Conservation (phyloP, 2,888 invertebrate genomes). For the Hypomecis atomaria region DNA sequence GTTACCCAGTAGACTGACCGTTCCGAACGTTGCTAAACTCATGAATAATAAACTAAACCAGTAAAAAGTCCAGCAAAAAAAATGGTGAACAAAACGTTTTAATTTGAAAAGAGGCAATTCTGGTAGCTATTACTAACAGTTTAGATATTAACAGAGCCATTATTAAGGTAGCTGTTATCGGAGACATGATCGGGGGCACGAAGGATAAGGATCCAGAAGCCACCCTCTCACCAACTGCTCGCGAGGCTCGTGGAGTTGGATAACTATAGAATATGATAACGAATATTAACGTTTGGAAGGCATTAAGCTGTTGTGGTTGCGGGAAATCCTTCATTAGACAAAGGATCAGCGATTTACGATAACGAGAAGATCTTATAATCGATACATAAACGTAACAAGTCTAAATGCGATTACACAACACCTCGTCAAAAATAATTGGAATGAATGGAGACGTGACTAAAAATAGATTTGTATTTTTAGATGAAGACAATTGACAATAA, state of each 20-base stretch:
- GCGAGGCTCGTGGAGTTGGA: slow-evolving; percentile 40
- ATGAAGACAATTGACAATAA: not conserved
- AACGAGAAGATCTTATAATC: slow-evolving; percentile 30
- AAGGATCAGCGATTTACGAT: slow-evolving; percentile 33
- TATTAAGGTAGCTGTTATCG: slow-evolving; percentile 57
- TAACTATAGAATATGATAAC: slow-evolving; percentile 48
- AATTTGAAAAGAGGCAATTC: slow-evolving; percentile 45
- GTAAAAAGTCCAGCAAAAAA: slow-evolving; percentile 17
- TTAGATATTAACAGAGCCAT: slow-evolving; percentile 50
- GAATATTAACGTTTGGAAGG: slow-evolving; percentile 33
- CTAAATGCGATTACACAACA: not conserved
- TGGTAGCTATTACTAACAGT: slow-evolving; percentile 49
- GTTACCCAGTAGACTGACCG: too few species aligned
- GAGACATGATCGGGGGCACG: slow-evolving; percentile 48
- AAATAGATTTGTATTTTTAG: not conserved
- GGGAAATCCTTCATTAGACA: slow-evolving; percentile 29
- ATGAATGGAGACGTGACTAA: not conserved
- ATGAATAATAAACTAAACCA: slow-evolving; percentile 30
- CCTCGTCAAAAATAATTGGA: not conserved
- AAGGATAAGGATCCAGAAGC: slow-evolving; percentile 46
- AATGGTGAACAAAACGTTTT: slow-evolving; percentile 43
- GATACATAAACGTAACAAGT: slow-evolving; percentile 2
- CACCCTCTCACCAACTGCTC: slow-evolving; percentile 46
- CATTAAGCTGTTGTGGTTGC: slow-evolving; percentile 27
- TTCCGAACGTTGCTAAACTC: too few species aligned